phyloP scores from a whole-genome alignment of 1,140 invertebrate species.

The Theocolax elegans region DNA sequence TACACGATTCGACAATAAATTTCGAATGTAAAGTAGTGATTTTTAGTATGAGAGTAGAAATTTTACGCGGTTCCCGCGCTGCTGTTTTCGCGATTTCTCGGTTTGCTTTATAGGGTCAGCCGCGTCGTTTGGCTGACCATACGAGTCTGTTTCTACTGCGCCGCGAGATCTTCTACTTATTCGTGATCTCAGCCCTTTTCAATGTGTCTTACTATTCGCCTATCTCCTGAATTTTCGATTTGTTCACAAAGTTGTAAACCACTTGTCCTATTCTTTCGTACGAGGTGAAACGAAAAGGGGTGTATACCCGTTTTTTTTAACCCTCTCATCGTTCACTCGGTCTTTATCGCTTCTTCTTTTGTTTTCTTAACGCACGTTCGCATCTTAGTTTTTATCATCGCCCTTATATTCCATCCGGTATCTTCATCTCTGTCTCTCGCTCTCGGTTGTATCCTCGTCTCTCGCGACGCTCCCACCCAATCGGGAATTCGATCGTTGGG shows the following conservation, averaged over 20 bases:
- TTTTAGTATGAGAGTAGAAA: background rate
- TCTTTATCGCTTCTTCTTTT: constrained; percentile 11
- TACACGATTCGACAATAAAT: background rate
- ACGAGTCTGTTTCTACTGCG: background rate
- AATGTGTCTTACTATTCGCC: too few species aligned
- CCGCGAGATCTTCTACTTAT: background rate
- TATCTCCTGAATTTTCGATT: too few species aligned
- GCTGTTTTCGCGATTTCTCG: background rate
- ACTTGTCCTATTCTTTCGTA: too few species aligned
- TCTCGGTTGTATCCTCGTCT: background rate
- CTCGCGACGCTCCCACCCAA: constrained; percentile 53
- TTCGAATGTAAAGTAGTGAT: background rate
- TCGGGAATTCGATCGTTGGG: constrained; percentile 58
- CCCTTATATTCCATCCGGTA: background rate
- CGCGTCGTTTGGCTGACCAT: too few species aligned
- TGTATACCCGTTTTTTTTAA: too few species aligned
- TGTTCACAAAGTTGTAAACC: too few species aligned
- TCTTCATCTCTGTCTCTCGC: background rate
- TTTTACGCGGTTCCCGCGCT: background rate
- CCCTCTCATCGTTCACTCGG: constrained; percentile 6
- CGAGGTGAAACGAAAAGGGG: too few species aligned
- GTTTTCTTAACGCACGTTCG: constrained; percentile 21
- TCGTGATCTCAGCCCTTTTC: too few species aligned
- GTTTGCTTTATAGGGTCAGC: too few species aligned
- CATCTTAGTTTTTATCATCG: constrained; percentile 25